phyloP scores from a whole-genome alignment of 2,797 vertebrate species.

The Gephyroberyx darwinii region DNA sequence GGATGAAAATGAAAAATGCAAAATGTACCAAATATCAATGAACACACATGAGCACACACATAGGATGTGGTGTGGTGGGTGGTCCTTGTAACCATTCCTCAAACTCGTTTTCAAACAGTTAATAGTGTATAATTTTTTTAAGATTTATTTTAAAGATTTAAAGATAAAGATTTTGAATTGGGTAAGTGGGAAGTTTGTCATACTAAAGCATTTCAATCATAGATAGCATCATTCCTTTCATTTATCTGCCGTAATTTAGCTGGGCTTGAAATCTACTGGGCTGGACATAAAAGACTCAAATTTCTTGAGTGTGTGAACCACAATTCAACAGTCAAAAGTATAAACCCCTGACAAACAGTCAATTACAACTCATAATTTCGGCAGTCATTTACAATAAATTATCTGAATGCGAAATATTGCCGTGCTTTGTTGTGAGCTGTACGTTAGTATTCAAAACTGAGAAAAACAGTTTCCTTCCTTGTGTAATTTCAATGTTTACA shows the following conservation, averaged over 20 bases:
- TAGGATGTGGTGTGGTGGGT: not conserved
- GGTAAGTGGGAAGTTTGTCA: not conserved
- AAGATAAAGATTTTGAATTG: too few species aligned
- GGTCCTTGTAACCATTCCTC: not conserved
- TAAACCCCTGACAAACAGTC: constrained; percentile 9
- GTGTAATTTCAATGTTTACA: constrained; percentile 69
- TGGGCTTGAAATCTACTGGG: not conserved
- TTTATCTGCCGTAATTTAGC: constrained; percentile 9
- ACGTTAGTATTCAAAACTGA: not conserved
- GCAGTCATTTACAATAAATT: constrained; percentile 1
- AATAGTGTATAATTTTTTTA: too few species aligned
- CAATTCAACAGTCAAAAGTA: constrained; percentile 20
- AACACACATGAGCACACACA: not conserved
- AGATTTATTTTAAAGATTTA: too few species aligned
- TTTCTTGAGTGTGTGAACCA: constrained; percentile 1
- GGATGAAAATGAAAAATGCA: constrained; percentile 31
- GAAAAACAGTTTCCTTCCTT: not conserved
- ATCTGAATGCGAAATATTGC: not conserved
- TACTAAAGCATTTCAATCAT: too few species aligned
- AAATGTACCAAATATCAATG: constrained; percentile 24
- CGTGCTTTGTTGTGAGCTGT: not conserved
- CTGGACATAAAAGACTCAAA: not conserved
- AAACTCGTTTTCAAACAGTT: too few species aligned
- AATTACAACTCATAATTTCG: constrained; percentile 20
- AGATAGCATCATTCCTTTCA: not conserved